Conservation (phyloP, 2,888 invertebrate species). For the Halocaridina rubra region DNA sequence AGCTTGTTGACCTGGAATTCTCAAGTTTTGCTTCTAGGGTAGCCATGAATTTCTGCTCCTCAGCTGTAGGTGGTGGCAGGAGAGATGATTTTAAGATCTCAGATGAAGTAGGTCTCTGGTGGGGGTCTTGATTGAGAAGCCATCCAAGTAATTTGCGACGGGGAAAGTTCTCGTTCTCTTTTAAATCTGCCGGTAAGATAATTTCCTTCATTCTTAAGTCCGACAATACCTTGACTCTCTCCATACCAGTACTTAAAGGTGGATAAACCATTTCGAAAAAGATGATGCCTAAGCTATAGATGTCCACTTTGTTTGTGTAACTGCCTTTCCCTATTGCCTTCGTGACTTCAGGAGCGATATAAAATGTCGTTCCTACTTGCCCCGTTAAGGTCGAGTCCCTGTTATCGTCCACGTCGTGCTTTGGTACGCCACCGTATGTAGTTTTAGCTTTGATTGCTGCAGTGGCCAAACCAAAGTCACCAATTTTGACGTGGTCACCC, state of each 20-base stretch:
- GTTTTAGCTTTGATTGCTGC: constrained; percentile 71
- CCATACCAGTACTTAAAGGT: constrained; percentile 88
- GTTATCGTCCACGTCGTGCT: constrained; percentile 23
- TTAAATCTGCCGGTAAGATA: constrained; percentile 78
- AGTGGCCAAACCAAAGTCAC: constrained; percentile 96
- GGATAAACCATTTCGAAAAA: constrained; percentile 95
- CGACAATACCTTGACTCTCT: constrained; percentile 82
- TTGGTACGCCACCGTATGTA: not conserved
- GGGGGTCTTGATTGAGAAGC: constrained; percentile 88
- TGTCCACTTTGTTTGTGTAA: constrained; percentile 75
- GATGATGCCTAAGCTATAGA: constrained; percentile 89
- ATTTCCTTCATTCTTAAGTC: constrained; percentile 79
- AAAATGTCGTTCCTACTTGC: constrained; percentile 87
- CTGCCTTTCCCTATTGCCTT: constrained; percentile 79
- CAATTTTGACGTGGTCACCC: constrained; percentile 93
- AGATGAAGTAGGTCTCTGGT: constrained; percentile 84
- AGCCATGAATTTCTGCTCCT: constrained; percentile 72
- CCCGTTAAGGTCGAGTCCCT: constrained; percentile 42
- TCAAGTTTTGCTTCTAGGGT: constrained; percentile 41
- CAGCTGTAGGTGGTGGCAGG: constrained; percentile 87
- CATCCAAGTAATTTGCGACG: constrained; percentile 78
- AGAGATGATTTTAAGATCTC: constrained; percentile 85
- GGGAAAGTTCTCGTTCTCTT: constrained; percentile 72
- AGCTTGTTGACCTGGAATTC: constrained; percentile 50
- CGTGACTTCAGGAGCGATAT: constrained; percentile 93